Evolutionary conservation across 64 coral and sea anemone species (phyloP), one percentile per base, ranked within the genome.

Genomic region (Acropora tenuis): DNA sequence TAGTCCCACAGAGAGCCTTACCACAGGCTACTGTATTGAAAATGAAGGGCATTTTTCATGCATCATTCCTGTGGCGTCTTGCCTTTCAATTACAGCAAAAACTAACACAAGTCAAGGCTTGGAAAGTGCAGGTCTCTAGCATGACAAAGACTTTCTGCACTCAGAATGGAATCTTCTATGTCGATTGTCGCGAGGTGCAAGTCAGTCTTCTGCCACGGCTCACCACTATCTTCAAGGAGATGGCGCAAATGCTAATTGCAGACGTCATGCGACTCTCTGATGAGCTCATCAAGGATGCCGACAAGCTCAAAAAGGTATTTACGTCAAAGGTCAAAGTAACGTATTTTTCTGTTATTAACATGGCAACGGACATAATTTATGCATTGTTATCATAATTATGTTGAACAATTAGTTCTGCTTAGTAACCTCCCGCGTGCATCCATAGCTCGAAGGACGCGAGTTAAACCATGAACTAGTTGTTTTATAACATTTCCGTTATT

Each of bases 141-240:
- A 83, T 95, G 45, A 95, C 92, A 68, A 93, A 93, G 88, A 90
- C 47, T 67, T 98, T 98, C 78, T 90, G 78, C 17, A 98, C 96
- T 1, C 69, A 88, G 72, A 95, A 98, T 93, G 96, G 96, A 40
- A 88, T 98, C 9, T 92, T 98, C 53, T 90, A 90, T 72, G 90
- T 98, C 4, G 91, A 98, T 57, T 98, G 96, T 46, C 76, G 72
- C 63, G 78, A 76, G 46, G 79, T 98, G 1, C 93, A 95, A 40
- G 61, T 87, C 1, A 48, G 15, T 43, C 92, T 98, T 48, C 43
- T 98, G 45, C 96, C 96, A 11, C 76, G 86, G 30, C 79, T 98
- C 19, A 83, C 78, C 71, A 69, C 10, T 46, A 98, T 98, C 52
- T 98, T 95, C 77, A 95, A 90, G 69, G 47, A 98, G 73, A 75